Conservation (phyloP, 2,797 vertebrate genomes). For the Myripristis jacobus region DNA sequence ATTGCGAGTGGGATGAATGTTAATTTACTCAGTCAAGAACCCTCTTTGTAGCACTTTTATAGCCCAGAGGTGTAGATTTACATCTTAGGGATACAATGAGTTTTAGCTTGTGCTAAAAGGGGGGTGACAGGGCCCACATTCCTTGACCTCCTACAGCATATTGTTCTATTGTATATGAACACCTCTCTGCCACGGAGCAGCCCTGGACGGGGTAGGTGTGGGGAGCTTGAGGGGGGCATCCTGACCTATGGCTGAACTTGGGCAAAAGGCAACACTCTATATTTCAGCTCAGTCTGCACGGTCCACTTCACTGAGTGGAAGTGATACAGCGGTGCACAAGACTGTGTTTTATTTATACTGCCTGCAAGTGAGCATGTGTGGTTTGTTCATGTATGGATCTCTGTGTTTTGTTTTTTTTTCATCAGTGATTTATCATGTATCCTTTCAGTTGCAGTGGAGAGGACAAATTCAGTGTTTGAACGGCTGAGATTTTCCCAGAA, state of each 20-base stretch:
- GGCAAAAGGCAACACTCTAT: conserved; percentile 56
- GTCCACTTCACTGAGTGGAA: conserved; percentile 28
- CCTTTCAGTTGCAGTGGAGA: conserved; percentile 14
- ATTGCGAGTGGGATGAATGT: conserved; percentile 86
- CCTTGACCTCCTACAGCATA: conserved; percentile 80
- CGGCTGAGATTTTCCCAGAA: conserved; percentile 21
- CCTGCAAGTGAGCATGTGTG: not conserved
- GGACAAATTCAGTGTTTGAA: conserved; percentile 50
- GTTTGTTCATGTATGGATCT: conserved; percentile 2
- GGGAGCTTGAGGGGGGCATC: conserved; percentile 48
- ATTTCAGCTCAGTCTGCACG: conserved; percentile 41
- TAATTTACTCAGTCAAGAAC: conserved; percentile 84
- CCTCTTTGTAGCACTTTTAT: conserved; percentile 84
- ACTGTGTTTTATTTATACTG: conserved; percentile 14
- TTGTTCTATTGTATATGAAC: conserved; percentile 83
- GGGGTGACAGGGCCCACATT: conserved; percentile 83
- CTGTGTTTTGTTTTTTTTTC: conserved; percentile 4
- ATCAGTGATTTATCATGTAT: conserved; percentile 28
- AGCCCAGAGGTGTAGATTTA: conserved; percentile 87
- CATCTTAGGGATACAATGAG: conserved; percentile 82
- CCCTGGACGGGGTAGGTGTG: conserved; percentile 69
- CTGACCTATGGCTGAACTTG: conserved; percentile 77
- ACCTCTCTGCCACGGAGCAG: conserved; percentile 77
- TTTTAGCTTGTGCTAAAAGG: conserved; percentile 81
- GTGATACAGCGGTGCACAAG: conserved; percentile 29